phyloP scores from a whole-genome alignment of 2,888 invertebrate genomes.

The Sinopyrophorus schimmeli region DNA sequence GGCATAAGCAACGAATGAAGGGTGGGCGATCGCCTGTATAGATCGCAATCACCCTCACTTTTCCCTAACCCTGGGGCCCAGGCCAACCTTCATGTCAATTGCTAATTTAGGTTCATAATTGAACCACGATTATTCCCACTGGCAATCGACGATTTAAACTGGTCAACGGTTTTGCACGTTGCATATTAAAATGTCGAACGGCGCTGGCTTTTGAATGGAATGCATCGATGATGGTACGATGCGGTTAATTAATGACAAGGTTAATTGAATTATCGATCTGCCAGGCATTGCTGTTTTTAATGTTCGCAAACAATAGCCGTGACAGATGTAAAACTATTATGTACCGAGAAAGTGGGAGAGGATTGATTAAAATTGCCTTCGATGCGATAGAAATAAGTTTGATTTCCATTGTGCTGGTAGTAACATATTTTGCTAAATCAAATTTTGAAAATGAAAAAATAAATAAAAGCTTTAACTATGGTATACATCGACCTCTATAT shows the following conservation, averaged over 20 bases:
- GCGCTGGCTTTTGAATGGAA: not conserved
- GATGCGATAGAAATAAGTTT: slow-evolving; percentile 3
- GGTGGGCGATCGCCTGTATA: slow-evolving; percentile 15
- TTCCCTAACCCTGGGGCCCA: slow-evolving; percentile 1
- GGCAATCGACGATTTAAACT: slow-evolving; percentile 10
- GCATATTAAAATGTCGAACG: slow-evolving; percentile 6
- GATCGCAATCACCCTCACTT: slow-evolving; percentile 10
- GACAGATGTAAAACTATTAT: slow-evolving; percentile 11
- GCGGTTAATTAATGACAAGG: slow-evolving; percentile 4
- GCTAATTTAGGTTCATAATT: slow-evolving; percentile 29
- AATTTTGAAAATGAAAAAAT: no score
- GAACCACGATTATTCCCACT: slow-evolving; percentile 13
- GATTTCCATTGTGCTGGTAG: no score
- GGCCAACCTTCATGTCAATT: slow-evolving; percentile 25
- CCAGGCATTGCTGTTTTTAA: slow-evolving; percentile 12
- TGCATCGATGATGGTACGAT: not conserved
- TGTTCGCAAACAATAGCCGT: slow-evolving; percentile 14
- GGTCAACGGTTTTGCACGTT: not conserved
- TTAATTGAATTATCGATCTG: slow-evolving; percentile 17
- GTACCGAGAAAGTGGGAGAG: slow-evolving; percentile 6
- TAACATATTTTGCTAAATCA: no score
- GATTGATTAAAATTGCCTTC: slow-evolving; percentile 7
- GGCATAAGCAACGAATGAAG: not conserved
- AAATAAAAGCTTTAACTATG: no score
- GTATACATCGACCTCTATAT: no score